Evolutionary conservation across 1,140 invertebrate species (phyloP), one percentile per base, ranked within the genome.

Genomic region (Philopotamus ludificatus): DNA sequence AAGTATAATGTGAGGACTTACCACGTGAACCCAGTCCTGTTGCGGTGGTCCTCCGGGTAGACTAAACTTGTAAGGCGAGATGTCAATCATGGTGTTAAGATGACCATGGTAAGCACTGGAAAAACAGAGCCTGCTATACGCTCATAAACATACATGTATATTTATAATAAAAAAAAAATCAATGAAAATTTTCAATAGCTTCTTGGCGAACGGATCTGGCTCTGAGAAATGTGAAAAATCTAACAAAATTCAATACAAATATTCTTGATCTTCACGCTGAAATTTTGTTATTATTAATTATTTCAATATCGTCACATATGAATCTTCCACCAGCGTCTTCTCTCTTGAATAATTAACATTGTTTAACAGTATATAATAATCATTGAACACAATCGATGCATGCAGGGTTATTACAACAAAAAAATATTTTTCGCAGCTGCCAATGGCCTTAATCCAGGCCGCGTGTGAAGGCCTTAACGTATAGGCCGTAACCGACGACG

Each of bases 71-170:
- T 97, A 98, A 21, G 97, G 96, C 66, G 95, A 99, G 73, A 99
- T 92, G 79, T 97, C 93, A 78, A 98, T 96, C 74, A 94, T 87
- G 45, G 93, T 91, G 41, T 89, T 91, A 73, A 99, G 85, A 78
- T 99, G 95, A 47, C 97, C 97, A 81, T 99, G 97, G 85, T 99
- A 99, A 49, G 96, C 96, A 82, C 97, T 99, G 84, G 67, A 89
- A 85, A 84, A 86, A 85, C 74, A 78, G 26, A 55, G 20, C 23
- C 57, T 23, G 47, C 42, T 28, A 28, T 7, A 57, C 22, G 15
- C 50, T 53, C 23, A 25, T 20, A 15, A 4, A 18, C n/a, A n/a
- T n/a, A n/a, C n/a, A n/a, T n/a, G 22, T 15, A 49, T 21, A 18
- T 18, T 18, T 44, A 12, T 44, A 44, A 15, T 44, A 12, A 44